Evolutionary conservation across 1,140 invertebrate genomes (phyloP).

Genomic region (Fopius arisanus): DNA sequence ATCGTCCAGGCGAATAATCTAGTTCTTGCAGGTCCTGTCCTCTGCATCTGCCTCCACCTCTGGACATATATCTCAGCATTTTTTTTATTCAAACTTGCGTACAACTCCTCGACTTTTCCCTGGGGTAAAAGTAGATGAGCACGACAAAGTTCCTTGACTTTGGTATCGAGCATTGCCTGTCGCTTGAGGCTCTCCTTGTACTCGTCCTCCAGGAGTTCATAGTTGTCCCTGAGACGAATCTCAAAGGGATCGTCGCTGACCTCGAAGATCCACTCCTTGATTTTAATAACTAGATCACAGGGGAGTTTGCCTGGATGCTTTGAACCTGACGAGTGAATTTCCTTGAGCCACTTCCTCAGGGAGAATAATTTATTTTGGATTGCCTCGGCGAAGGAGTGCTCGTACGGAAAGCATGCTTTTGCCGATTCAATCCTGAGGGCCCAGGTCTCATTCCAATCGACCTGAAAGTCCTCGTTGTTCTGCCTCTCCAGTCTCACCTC

Average conservation of each 20-base stretch:
- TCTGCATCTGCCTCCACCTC: constrained; percentile 83
- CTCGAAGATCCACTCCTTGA: constrained; percentile 86
- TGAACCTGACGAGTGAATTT: constrained; percentile 59
- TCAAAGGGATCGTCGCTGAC: constrained; percentile 98
- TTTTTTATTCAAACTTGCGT: constrained; percentile 83
- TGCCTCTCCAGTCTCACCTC: constrained; percentile 74
- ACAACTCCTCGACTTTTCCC: constrained; percentile 89
- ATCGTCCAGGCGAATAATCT: constrained; percentile 84
- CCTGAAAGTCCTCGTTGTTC: constrained; percentile 75
- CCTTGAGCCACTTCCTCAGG: constrained; percentile 93
- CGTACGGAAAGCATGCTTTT: constrained; percentile 86
- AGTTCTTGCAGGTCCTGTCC: constrained; percentile 75
- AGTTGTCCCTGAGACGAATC: constrained; percentile 94
- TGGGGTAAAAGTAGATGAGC: constrained; percentile 83
- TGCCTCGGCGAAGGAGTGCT: constrained; percentile 92
- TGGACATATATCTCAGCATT: constrained; percentile 96
- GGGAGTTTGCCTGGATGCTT: constrained; percentile 72
- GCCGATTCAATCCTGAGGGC: constrained; percentile 74
- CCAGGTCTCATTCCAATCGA: constrained; percentile 80
- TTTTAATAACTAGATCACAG: constrained; percentile 87
- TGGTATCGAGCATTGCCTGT: constrained; percentile 88
- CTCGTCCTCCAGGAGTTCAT: constrained; percentile 95
- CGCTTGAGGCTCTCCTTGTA: constrained; percentile 94
- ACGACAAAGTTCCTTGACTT: constrained; percentile 82
- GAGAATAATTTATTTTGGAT: constrained; percentile 91